Conservation (phyloP, 1,140 invertebrate genomes). For the Drosophila obscura region DNA sequence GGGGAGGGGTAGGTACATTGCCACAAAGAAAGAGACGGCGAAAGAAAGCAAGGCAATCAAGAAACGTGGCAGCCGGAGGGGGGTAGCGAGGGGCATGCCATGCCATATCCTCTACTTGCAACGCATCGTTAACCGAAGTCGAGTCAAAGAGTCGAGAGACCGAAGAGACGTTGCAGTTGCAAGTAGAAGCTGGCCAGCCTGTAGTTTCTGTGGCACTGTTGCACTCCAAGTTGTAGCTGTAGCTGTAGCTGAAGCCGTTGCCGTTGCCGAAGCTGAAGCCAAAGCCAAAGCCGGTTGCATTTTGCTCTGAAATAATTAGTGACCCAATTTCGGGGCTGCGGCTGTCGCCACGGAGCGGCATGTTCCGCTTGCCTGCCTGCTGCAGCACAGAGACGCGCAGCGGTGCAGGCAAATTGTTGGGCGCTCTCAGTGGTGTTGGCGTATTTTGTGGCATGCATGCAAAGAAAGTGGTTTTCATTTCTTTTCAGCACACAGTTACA, state of each 20-base stretch:
- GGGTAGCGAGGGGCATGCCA: slow-evolving; percentile 5
- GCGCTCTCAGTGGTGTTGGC: slow-evolving; percentile 67
- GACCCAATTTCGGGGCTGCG: slow-evolving; percentile 73
- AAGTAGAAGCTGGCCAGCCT: too few species aligned
- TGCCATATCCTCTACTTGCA: slow-evolving; percentile 64
- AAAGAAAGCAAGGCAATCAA: slow-evolving; percentile 37
- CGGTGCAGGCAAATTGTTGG: slow-evolving; percentile 72
- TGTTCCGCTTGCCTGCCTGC: slow-evolving; percentile 73
- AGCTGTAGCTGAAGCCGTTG: too few species aligned
- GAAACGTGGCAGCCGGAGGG: slow-evolving; percentile 16
- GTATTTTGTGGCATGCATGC: slow-evolving; percentile 82
- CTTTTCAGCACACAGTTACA: slow-evolving; percentile 66
- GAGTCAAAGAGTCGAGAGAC: not conserved
- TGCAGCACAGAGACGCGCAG: slow-evolving; percentile 2
- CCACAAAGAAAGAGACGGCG: slow-evolving; percentile 36
- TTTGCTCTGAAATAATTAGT: slow-evolving; percentile 83
- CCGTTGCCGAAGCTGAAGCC: not conserved
- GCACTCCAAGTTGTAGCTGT: too few species aligned
- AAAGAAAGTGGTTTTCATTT: slow-evolving; percentile 84
- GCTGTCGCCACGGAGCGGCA: slow-evolving; percentile 49
- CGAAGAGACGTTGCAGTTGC: too few species aligned
- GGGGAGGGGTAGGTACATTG: not conserved
- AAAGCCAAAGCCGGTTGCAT: slow-evolving; percentile 64
- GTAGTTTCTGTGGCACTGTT: too few species aligned
- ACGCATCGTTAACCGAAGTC: slow-evolving; percentile 73